A percentile compares a stretch with the other conserved stretches of the same genome.
Conservation (phyloP, 2,113 vertebrate genomes). For the Dromaius novaehollandiae region DNA sequence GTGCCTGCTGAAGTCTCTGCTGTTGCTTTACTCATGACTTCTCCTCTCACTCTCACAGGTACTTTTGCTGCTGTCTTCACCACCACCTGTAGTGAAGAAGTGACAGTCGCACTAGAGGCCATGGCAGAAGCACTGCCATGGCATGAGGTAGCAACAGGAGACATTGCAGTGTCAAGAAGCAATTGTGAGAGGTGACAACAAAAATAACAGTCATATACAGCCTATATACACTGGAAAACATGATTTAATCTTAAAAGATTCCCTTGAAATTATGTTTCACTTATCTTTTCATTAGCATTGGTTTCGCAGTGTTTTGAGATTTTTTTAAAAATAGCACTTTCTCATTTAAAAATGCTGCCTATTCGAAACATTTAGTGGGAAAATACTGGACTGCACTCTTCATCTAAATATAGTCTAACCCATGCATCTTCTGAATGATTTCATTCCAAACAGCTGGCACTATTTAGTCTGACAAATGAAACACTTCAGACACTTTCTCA, state of each 20-base stretch:
- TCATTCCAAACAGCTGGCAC: constrained; percentile 23
- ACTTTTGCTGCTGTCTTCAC: neutral
- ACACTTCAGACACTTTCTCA: constrained; percentile 35
- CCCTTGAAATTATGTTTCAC: neutral
- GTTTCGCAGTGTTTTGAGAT: neutral
- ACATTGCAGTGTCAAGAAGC: neutral
- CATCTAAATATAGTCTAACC: neutral
- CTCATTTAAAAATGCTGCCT: neutral
- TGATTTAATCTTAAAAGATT: neutral
- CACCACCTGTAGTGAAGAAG: neutral
- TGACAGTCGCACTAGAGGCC: neutral
- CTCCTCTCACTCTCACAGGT: neutral
- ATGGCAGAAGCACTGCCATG: neutral
- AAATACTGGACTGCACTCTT: neutral
- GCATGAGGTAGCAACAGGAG: neutral
- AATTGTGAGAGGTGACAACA: neutral
- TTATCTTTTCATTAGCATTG: neutral
- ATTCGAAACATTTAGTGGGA: neutral
- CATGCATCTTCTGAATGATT: neutral
- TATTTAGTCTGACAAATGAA: constrained; percentile 56
- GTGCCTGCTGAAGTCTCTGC: neutral
- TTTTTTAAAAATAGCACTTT: neutral
- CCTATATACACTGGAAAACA: neutral
- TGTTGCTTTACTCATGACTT: neutral
- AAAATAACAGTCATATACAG: neutral